Percentiles rank a stretch among this genome's conserved stretches.
Evolutionary conservation across 2,797 vertebrate species (phyloP).

Genomic region (Phoxinus dragarum): DNA sequence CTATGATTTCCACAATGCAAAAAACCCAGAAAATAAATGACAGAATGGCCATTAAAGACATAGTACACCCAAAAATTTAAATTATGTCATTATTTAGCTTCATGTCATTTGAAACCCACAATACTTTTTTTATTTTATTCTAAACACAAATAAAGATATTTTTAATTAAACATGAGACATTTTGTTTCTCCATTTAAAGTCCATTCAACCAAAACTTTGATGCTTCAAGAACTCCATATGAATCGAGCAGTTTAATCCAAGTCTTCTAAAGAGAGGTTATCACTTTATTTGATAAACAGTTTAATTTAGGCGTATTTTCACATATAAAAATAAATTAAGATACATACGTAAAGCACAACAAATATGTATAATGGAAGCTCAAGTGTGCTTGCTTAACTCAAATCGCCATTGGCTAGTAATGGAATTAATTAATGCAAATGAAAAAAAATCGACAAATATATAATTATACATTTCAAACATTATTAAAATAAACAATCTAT

Average conservation of each 20-base stretch:
- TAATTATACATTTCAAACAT: too few species aligned
- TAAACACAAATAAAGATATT: background rate
- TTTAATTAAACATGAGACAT: background rate
- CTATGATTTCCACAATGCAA: background rate
- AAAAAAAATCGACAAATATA: too few species aligned
- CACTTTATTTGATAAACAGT: background rate
- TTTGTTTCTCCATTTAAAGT: background rate
- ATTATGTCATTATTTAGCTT: background rate
- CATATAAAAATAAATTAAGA: too few species aligned
- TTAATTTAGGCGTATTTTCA: too few species aligned
- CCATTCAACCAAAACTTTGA: background rate
- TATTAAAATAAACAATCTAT: too few species aligned
- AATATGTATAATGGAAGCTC: background rate
- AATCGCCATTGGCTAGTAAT: too few species aligned
- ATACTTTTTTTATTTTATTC: background rate
- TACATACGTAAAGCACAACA: too few species aligned
- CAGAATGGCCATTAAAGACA: background rate
- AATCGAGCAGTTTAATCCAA: background rate
- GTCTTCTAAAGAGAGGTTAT: background rate
- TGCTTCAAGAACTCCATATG: background rate
- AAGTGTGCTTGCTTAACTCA: background rate
- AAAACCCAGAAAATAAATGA: background rate
- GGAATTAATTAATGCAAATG: too few species aligned
- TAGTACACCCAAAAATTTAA: background rate
- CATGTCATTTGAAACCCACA: background rate